These are phyloP conservation scores for Drosophila cognata DNA, from an alignment of 2,888 invertebrate species.

Conservation along the genomic window DNA sequence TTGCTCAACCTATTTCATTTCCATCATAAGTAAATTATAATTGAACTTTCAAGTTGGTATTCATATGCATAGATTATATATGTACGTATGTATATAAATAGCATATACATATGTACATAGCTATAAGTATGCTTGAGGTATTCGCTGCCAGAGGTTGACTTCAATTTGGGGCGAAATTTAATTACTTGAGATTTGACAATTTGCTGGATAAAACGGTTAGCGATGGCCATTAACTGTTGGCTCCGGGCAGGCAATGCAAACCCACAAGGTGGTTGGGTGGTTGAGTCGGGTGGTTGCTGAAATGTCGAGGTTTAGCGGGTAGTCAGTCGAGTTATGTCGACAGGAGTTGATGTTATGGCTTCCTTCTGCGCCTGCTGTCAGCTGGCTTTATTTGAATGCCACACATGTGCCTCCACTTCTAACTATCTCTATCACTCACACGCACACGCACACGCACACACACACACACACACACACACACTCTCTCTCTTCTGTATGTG, in stretches of 20 bases:
- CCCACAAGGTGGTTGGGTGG: neutral
- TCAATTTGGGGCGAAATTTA: conserved; percentile 39
- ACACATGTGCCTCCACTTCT: neutral
- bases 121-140: neutral
- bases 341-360: conserved; percentile 19
- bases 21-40: neutral
- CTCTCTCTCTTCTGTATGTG: neutral
- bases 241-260: conserved; percentile 2
- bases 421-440: neutral
- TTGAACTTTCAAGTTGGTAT: neutral
- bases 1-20: neutral
- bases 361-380: conserved; percentile 2
- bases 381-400: conserved; percentile 19
- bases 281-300: neutral
- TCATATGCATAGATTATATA: neutral
- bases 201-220: conserved; percentile 33
- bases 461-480: neutral
- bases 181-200: conserved; percentile 37
- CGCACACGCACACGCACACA: neutral
- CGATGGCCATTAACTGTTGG: conserved; percentile 37
- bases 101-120: no score
- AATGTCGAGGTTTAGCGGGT: neutral
- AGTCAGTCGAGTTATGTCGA: conserved; percentile 22
- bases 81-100: no score
- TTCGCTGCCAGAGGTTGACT: neutral